A percentile compares a stretch with the other conserved stretches of the same genome.
These are phyloP conservation scores for Drosophila acutilabella DNA, from an alignment of 2,888 invertebrate species.

Conservation along the genomic window DNA sequence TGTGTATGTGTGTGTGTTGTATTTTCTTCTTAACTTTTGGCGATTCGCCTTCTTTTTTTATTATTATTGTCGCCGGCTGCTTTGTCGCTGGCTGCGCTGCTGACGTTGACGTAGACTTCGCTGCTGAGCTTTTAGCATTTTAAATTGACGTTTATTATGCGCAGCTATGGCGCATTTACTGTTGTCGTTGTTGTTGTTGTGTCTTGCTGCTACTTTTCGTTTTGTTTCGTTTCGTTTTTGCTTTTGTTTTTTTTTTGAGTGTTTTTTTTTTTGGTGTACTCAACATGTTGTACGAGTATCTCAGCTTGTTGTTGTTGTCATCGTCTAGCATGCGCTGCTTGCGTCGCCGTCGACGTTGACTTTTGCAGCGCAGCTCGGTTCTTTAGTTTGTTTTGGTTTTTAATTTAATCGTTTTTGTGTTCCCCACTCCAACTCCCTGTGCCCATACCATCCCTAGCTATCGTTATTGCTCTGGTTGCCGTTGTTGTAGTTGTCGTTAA, in stretches of 20 bases:
- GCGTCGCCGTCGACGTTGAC: conserved; percentile 36
- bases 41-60: conserved; percentile 70
- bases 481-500: conserved; percentile 74
- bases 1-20: conserved; percentile 53
- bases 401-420: conserved; percentile 79
- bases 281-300: conserved; percentile 72
- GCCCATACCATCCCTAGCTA: conserved; percentile 32
- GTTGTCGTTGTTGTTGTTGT: conserved; percentile 29
- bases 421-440: conserved; percentile 21
- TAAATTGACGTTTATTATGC: conserved; percentile 82
- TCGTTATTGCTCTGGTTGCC: conserved; percentile 60
- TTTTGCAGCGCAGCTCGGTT: conserved; percentile 61
- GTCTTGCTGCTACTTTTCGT: conserved; percentile 9
- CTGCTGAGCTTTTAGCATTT: conserved; percentile 75
- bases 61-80: conserved; percentile 77
- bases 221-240: conserved; percentile 3
- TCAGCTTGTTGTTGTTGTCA: conserved; percentile 49
- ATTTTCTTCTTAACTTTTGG: conserved; percentile 77
- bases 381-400: conserved; percentile 81
- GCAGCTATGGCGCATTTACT: conserved; percentile 52
- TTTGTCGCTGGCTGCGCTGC: conserved; percentile 53
- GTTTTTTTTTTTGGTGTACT: conserved; percentile 66
- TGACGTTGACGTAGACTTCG: conserved; percentile 34
- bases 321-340: conserved; percentile 56
- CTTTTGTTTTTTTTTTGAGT: conserved; percentile 15